Evolutionary conservation across 1,140 invertebrate genomes (phyloP), one percentile per base, ranked within the genome.

Genomic region (Lepidostoma basale): DNA sequence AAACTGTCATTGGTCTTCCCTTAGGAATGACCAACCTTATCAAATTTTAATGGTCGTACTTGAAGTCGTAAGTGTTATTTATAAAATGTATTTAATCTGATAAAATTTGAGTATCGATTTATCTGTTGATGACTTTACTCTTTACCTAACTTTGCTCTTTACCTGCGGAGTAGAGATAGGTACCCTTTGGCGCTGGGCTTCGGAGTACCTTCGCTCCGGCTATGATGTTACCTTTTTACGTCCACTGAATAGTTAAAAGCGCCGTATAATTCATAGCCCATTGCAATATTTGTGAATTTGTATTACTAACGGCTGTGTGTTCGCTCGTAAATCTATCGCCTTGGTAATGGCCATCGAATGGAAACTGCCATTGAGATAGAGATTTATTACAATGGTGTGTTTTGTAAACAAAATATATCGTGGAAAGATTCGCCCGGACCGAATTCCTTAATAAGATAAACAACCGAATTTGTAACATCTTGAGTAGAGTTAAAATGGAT

Each of bases 281-380:
- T 39, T 39, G 47, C 45, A 52, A 52, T 64, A 64, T 64, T 64
- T 45, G 62, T 25, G 28, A 64, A 39, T 64, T 62, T 64, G 45
- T 67, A 65, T 69, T 66, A 68, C 33, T 63, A 45, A 44, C 28
- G 49, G 39, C 65, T 63, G 67, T 67, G 14, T 42, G 58, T 63
- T 62, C 28, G 58, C 36, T 64, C 71, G 64, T 73, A 73, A 73
- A 73, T 73, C 71, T 69, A 72, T 64, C 63, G 59, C 26, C 26
- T 36, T 58, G 30, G 64, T 73, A 69, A 73, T 73, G 60, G 71
- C 71, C 56, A 73, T 73, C 71, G 63, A 73, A 73, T 69, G 42
- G 67, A 69, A 69, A 73, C 67, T 69, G 71, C 71, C 71, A 73
- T 67, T 59, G 58, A 60, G 67, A 73, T 69, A 73, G 62, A 69